Percentiles rank a stretch among this genome's conserved stretches.
Conservation (phyloP, 2,113 vertebrate genomes). For the Prunella himalayana region DNA sequence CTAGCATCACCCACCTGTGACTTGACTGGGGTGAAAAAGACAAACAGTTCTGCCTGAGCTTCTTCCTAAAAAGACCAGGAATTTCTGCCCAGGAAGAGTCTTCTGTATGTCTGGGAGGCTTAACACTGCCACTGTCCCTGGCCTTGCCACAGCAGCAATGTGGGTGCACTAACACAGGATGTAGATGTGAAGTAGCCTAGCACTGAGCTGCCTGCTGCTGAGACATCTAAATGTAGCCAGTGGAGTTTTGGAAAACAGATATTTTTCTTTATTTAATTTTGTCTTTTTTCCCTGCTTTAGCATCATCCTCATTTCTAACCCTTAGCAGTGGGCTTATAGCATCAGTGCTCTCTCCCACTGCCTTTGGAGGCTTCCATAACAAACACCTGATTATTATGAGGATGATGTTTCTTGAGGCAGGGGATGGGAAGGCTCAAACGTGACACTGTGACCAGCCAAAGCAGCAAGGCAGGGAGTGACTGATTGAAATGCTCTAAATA, state of each 20-base stretch:
- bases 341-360: not conserved
- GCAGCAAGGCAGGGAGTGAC: not conserved
- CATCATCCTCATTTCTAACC: not conserved
- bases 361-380: not conserved
- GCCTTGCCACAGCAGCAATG: not conserved
- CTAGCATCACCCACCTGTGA: not conserved
- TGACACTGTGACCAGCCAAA: constrained; percentile 2
- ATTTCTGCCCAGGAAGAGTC: not conserved
- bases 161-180: not conserved
- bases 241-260: not conserved
- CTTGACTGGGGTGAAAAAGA: not conserved
- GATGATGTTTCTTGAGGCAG: not conserved
- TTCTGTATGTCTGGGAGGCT: not conserved
- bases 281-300: not conserved
- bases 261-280: not conserved
- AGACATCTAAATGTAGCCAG: not conserved
- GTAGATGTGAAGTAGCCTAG: not conserved
- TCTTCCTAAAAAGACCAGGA: not conserved
- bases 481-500: constrained; percentile 2
- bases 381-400: not conserved
- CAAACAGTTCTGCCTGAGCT: not conserved
- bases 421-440: not conserved
- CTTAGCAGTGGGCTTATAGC: not conserved
- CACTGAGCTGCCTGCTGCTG: not conserved
- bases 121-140: not conserved